Evolutionary conservation across 2,113 vertebrate genomes (phyloP).

Genomic region (Hyla sarda): DNA sequence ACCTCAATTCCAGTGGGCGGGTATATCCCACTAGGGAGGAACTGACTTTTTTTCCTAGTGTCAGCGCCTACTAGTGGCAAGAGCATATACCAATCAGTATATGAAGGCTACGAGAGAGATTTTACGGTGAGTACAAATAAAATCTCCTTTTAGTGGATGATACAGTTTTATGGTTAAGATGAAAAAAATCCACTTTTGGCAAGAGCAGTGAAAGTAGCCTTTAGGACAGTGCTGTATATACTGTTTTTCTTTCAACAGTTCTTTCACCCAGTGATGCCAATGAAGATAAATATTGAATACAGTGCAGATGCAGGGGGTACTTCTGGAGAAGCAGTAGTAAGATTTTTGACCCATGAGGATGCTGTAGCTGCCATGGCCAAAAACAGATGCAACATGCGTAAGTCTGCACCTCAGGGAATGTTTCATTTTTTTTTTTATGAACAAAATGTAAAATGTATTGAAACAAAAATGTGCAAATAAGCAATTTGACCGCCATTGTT

Average conservation of each 20-base stretch:
- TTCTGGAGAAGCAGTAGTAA: constrained; percentile 82
- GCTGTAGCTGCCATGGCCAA: constrained; percentile 83
- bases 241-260: constrained; percentile 74
- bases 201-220: not conserved
- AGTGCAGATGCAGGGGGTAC: constrained; percentile 67
- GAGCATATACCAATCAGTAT: too few species aligned
- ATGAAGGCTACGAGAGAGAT: too few species aligned
- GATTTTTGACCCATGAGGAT: constrained; percentile 80
- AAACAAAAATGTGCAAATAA: not conserved
- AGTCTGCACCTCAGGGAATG: too few species aligned
- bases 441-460: not conserved
- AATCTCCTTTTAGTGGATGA: too few species aligned
- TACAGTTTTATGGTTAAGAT: not conserved
- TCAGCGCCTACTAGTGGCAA: too few species aligned
- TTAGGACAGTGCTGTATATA: not conserved
- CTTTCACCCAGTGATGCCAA: constrained; percentile 82
- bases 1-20: too few species aligned
- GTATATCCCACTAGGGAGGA: too few species aligned
- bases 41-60: too few species aligned
- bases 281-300: constrained; percentile 82
- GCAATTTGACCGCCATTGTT: not conserved
- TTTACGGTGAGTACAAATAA: too few species aligned
- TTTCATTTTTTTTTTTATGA: too few species aligned
- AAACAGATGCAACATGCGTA: constrained; percentile 83
- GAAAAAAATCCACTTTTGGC: not conserved